phyloP scores from a whole-genome alignment of 2,888 invertebrate genomes.

The Melipona beecheii region DNA sequence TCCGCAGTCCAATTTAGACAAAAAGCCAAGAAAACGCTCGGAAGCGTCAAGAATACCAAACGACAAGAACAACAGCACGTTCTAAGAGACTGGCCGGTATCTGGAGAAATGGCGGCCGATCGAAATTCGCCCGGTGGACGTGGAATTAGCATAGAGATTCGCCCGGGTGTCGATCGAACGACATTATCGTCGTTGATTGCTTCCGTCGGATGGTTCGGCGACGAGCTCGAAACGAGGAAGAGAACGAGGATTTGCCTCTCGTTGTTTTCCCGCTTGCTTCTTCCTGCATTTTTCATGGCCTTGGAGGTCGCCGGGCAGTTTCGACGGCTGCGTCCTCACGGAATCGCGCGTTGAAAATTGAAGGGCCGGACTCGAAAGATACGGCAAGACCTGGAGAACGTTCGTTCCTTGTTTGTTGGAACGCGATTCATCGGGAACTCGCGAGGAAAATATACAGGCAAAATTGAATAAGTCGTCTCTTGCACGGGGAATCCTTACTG shows the following conservation, averaged over 20 bases:
- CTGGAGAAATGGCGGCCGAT: neutral
- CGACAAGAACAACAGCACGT: neutral
- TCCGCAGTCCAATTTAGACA: neutral
- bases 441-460: slow-evolving; percentile 13
- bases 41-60: too few relatives aligned
- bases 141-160: slow-evolving; percentile 31
- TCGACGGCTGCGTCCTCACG: slow-evolving; percentile 31
- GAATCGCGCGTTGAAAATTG: slow-evolving; percentile 65
- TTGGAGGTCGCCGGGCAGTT: slow-evolving; percentile 29
- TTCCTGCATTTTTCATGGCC: slow-evolving; percentile 63
- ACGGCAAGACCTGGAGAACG: neutral
- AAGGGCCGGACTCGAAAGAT: slow-evolving; percentile 55
- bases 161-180: neutral
- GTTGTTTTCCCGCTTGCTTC: slow-evolving; percentile 6
- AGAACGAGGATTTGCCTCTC: neutral
- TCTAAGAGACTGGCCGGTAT: neutral
- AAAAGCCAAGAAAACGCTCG: neutral
- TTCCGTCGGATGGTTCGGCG: neutral
- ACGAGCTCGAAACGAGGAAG: neutral
- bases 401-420: neutral
- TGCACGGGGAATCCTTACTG: neutral
- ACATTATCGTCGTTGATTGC: slow-evolving; percentile 33
- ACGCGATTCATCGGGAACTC: slow-evolving; percentile 29
- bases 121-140: neutral
- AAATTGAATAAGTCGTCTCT: neutral